phyloP scores from a whole-genome alignment of 2,888 invertebrate genomes.

The Pristionchus exspectatus region DNA sequence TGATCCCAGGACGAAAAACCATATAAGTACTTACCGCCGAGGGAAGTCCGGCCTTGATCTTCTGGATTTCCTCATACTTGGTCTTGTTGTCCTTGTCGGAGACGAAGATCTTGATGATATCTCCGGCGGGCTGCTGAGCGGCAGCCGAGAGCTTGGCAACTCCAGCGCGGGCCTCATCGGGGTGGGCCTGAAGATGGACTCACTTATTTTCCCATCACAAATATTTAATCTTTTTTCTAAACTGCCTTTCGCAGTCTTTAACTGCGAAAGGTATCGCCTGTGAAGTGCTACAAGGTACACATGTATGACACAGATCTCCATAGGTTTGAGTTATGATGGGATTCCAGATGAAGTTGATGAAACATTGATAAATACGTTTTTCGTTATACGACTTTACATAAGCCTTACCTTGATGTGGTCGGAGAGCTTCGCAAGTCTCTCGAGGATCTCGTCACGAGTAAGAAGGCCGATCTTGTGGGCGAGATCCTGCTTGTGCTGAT shows the following conservation, averaged over 20 bases:
- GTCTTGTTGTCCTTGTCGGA: slow-evolving; percentile 9
- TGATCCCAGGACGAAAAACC: too few species aligned
- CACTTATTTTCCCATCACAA: neutral
- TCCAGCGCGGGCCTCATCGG: slow-evolving; percentile 23
- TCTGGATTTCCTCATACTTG: neutral
- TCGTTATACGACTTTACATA: too few species aligned
- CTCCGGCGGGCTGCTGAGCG: slow-evolving; percentile 34
- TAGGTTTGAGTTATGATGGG: too few species aligned
- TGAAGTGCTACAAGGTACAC: too few species aligned
- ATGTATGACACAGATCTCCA: too few species aligned
- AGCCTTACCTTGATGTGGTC: slow-evolving; percentile 22
- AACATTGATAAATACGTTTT: too few species aligned
- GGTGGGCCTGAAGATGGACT: neutral
- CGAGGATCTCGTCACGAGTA: slow-evolving; percentile 20
- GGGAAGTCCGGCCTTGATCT: slow-evolving; percentile 1
- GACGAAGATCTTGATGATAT: slow-evolving; percentile 27
- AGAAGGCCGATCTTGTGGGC: slow-evolving; percentile 43
- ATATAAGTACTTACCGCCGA: neutral
- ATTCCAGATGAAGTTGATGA: too few species aligned
- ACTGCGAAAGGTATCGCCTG: too few species aligned
- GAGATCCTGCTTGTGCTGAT: slow-evolving; percentile 27
- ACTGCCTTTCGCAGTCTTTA: too few species aligned
- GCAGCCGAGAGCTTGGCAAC: slow-evolving; percentile 26
- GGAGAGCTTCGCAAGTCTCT: slow-evolving; percentile 12
- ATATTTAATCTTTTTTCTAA: too few species aligned